phyloP scores from a whole-genome alignment of 2,888 invertebrate genomes.

The Rhaphigaster nebulosa region DNA sequence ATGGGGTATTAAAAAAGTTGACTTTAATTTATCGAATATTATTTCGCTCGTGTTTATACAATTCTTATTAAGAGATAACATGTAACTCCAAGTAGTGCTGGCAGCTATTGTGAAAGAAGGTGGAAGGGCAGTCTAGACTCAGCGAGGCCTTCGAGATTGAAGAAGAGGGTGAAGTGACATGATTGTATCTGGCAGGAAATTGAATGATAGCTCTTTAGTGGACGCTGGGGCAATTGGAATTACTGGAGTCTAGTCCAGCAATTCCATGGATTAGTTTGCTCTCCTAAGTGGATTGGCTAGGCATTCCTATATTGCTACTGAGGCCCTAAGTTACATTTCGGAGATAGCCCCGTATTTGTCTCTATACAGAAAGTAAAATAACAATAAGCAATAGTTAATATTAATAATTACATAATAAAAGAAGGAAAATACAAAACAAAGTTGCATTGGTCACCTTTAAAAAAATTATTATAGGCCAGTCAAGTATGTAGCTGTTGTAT shows the following conservation, averaged over 20 bases:
- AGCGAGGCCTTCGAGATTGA: neutral
- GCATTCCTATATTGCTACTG: neutral
- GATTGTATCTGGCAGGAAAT: neutral
- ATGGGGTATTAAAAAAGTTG: neutral
- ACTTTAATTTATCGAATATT: neutral
- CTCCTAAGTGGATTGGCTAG: neutral
- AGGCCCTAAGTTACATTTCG: no score
- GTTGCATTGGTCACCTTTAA: no score
- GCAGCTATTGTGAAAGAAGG: no score
- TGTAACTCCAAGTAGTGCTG: neutral
- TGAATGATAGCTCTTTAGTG: slow-evolving; percentile 13
- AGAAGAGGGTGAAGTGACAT: neutral
- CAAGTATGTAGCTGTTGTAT: no score
- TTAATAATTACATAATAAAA: no score
- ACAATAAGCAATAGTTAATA: no score
- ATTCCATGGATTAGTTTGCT: neutral
- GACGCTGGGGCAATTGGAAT: neutral
- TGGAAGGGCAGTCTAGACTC: no score
- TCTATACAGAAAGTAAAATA: no score
- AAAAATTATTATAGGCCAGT: no score
- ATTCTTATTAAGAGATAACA: neutral
- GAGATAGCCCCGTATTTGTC: no score
- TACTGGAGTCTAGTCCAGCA: neutral
- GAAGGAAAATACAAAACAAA: no score
- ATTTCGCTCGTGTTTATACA: neutral